A percentile compares a stretch with the other conserved stretches of the same genome.
These are phyloP conservation scores for Drosophila putrida DNA, from an alignment of 2,888 invertebrate species.

Conservation along the genomic window DNA sequence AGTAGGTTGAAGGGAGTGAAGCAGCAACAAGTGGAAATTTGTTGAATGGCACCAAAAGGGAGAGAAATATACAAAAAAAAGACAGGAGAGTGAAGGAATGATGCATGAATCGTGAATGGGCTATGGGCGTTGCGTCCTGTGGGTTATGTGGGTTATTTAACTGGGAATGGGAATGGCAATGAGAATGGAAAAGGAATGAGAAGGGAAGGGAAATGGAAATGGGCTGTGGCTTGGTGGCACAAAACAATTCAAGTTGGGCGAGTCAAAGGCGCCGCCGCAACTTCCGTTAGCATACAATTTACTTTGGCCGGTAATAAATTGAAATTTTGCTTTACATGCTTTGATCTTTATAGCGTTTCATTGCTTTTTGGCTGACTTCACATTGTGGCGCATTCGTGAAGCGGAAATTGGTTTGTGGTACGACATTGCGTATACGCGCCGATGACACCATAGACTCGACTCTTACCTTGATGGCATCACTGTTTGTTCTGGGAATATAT, in stretches of 20 bases:
- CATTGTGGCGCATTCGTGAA: constrained; percentile 51
- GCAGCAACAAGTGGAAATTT: constrained; percentile 71
- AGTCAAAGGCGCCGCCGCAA: constrained; percentile 63
- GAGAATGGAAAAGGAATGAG: no score
- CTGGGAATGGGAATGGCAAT: no score
- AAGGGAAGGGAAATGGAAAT: no score
- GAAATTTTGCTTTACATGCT: constrained; percentile 64
- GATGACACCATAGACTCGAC: constrained; percentile 6
- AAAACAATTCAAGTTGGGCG: constrained; percentile 47
- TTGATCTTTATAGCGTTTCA: constrained; percentile 56
- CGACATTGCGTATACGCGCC: constrained; percentile 27
- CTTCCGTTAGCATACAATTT: constrained; percentile 73
- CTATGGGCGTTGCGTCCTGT: neutral
- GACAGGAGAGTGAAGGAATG: constrained; percentile 19
- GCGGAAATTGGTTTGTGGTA: constrained; percentile 73
- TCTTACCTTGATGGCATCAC: constrained; percentile 87
- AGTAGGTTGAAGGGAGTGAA: neutral
- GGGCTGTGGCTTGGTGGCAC: constrained; percentile 19
- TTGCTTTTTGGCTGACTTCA: constrained; percentile 52
- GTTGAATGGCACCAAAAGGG: constrained; percentile 31
- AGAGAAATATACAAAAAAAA: neutral
- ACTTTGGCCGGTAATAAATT: constrained; percentile 74
- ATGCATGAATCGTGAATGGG: constrained; percentile 53
- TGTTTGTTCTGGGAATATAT: constrained; percentile 89
- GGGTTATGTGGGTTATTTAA: neutral